Evolutionary conservation across 1,140 invertebrate genomes (phyloP).

Genomic region (Ruditapes philippinarum): DNA sequence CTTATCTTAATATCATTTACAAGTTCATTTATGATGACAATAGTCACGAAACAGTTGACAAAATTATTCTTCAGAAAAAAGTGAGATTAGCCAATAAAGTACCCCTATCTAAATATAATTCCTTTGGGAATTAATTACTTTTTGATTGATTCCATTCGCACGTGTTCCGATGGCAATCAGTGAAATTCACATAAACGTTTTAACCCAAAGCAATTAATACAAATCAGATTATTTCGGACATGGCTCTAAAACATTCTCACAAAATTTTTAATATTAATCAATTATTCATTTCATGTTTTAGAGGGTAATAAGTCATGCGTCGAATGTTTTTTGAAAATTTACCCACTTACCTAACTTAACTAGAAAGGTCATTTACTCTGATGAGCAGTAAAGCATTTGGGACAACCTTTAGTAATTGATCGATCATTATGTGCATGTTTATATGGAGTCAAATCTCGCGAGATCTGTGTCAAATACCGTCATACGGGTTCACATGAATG

Average conservation of each 20-base stretch:
- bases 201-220: not conserved
- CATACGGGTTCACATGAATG: not conserved
- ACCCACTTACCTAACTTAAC: not conserved
- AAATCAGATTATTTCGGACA: too few species aligned
- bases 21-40: too few species aligned
- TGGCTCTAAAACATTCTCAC: too few species aligned
- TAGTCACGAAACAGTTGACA: not conserved
- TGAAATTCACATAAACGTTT: not conserved
- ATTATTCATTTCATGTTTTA: not conserved
- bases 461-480: not conserved
- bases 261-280: not conserved
- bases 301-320: not conserved
- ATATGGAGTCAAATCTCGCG: not conserved
- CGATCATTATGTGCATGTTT: not conserved
- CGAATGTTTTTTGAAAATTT: not conserved
- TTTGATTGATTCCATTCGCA: slow-evolving; percentile 6
- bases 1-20: too few species aligned
- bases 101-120: not conserved
- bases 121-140: not conserved
- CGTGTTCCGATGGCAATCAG: not conserved
- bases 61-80: not conserved
- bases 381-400: not conserved
- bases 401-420: not conserved
- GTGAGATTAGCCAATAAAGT: not conserved
- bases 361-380: not conserved